These are phyloP conservation scores for Drosophila lacteicornis DNA, from an alignment of 1,140 invertebrate genomes.

Conservation along the genomic window DNA sequence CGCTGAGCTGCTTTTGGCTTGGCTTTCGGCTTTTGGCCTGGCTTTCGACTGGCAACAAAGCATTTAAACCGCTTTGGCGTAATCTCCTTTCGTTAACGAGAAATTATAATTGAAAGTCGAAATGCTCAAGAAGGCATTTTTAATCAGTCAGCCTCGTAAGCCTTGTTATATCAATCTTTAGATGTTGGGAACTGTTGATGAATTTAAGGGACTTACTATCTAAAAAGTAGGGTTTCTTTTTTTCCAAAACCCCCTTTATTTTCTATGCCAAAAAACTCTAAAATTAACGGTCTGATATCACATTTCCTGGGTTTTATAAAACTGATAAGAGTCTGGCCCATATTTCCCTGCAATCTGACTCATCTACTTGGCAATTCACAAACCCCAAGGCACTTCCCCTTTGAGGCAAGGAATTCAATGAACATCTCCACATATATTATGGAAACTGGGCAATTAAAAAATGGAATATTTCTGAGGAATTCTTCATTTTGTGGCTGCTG, in stretches of 20 bases:
- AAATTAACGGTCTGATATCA: background rate
- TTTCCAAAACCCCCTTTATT: background rate
- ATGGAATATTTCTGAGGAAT: constrained; percentile 50
- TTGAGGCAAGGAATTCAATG: constrained; percentile 6
- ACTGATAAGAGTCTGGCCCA: background rate
- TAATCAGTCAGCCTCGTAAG: background rate
- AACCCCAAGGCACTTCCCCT: background rate
- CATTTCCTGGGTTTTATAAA: background rate
- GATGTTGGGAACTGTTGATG: background rate
- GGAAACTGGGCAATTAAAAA: constrained; percentile 26
- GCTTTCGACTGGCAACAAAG: constrained; percentile 20
- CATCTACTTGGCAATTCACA: constrained; percentile 17
- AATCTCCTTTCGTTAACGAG: constrained; percentile 42
- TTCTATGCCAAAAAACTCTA: background rate
- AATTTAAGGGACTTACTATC: background rate
- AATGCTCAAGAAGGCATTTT: constrained; percentile 4
- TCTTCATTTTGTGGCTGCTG: constrained; percentile 23
- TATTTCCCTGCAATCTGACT: constrained; percentile 5
- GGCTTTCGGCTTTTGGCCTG: constrained; percentile 33
- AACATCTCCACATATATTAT: constrained; percentile 2
- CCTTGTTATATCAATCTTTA: background rate
- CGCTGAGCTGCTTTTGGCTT: constrained; percentile 28
- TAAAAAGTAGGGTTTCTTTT: no score
- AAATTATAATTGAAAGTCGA: constrained; percentile 31
- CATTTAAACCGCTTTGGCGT: constrained; percentile 50